A percentile compares a stretch with the other conserved stretches of the same genome.
Conservation (phyloP, 1,140 invertebrate species). For the Pteromalus puparum region DNA sequence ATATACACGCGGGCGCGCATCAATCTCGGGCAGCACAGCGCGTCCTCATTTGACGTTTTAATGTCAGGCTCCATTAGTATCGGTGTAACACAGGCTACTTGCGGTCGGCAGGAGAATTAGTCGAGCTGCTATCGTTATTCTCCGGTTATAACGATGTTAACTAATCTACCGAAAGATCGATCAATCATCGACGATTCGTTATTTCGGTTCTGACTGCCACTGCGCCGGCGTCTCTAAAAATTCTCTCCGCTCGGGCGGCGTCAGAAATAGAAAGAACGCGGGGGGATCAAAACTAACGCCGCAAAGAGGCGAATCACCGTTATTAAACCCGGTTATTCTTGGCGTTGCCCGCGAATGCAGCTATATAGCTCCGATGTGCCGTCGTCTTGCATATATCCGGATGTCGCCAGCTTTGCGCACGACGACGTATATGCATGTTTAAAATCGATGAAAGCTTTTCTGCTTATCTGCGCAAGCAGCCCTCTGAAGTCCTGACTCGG, state of each 20-base stretch:
- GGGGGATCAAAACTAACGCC: background rate
- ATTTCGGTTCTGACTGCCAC: background rate
- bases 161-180: background rate
- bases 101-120: background rate
- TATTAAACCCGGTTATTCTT: background rate
- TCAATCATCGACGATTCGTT: background rate
- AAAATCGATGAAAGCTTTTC: background rate
- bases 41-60: background rate
- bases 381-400: too few relatives aligned
- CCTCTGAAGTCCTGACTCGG: background rate
- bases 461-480: background rate
- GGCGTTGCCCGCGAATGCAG: too few relatives aligned
- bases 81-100: background rate
- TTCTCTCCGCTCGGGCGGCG: too few relatives aligned
- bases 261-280: background rate
- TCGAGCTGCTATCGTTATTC: background rate
- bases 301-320: background rate
- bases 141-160: background rate
- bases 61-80: background rate
- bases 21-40: background rate
- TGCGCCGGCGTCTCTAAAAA: too few relatives aligned
- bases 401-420: background rate
- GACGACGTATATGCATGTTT: background rate
- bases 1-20: background rate
- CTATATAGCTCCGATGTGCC: background rate